Conservation (phyloP, 2,888 invertebrate genomes). For the Thalpophila matura region DNA sequence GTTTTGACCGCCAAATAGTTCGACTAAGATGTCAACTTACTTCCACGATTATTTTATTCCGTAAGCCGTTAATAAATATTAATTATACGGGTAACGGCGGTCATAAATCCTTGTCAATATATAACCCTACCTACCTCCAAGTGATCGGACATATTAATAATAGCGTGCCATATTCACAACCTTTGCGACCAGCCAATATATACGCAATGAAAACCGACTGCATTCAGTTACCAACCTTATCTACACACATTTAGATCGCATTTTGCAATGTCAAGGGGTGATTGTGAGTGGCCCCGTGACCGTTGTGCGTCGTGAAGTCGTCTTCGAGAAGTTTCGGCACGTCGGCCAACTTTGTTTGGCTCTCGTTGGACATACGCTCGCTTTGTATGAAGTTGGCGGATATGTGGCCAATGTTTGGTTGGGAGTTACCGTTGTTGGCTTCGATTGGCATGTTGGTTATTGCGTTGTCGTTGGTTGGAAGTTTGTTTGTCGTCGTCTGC, state of each 20-base stretch:
- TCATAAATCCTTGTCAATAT: conserved; percentile 37
- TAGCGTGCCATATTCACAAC: conserved; percentile 60
- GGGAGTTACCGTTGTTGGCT: conserved; percentile 80
- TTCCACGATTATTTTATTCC: no score
- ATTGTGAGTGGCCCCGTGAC: conserved; percentile 73
- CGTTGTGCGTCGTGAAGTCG: conserved; percentile 88
- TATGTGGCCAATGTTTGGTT: conserved; percentile 73
- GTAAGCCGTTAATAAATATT: no score
- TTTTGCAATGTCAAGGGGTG: conserved; percentile 86
- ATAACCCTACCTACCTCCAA: conserved; percentile 44
- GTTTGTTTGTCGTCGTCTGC: conserved; percentile 71
- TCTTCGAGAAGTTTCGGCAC: conserved; percentile 74
- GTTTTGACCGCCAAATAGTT: conserved; percentile 10
- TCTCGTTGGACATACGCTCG: conserved; percentile 76
- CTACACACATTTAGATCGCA: conserved; percentile 76
- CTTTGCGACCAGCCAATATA: conserved; percentile 77
- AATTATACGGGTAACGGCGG: no score
- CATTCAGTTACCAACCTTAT: conserved; percentile 71
- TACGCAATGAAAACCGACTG: conserved; percentile 73
- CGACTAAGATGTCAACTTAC: neutral
- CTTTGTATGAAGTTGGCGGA: conserved; percentile 84
- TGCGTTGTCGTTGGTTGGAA: conserved; percentile 70
- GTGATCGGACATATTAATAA: conserved; percentile 36
- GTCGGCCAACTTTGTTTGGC: conserved; percentile 71
- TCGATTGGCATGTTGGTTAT: conserved; percentile 62